A percentile compares a stretch with the other conserved stretches of the same genome.
Evolutionary conservation across 2,797 vertebrate species (phyloP).

Genomic region (Anguilla marmorata): DNA sequence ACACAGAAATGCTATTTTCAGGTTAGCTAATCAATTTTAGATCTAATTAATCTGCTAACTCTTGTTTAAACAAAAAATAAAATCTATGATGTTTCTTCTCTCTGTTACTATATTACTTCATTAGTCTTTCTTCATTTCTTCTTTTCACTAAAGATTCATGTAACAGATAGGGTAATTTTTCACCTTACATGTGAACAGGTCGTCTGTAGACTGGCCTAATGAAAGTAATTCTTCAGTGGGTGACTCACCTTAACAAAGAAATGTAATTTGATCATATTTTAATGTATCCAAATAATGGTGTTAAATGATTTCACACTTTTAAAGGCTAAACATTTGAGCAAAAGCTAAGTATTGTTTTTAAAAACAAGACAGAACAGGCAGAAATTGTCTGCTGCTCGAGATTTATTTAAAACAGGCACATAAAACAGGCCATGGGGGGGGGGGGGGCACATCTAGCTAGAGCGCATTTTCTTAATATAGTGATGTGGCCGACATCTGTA

Average conservation of each 20-base stretch:
- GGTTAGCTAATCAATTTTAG: background rate
- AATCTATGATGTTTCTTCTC: background rate
- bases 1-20: background rate
- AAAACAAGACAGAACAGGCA: background rate
- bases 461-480: background rate
- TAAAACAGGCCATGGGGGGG: background rate
- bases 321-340: background rate
- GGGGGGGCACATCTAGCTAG: background rate
- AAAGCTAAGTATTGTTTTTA: background rate
- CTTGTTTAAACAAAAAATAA: background rate
- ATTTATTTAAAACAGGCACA: background rate
- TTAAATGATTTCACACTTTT: background rate
- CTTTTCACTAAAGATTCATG: background rate
- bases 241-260: background rate
- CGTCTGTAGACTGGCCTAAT: background rate
- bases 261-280: background rate
- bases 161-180: slow-evolving; percentile 16
- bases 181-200: background rate
- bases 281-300: background rate
- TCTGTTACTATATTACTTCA: background rate
- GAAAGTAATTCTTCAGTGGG: background rate
- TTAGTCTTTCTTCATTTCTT: slow-evolving; percentile 1
- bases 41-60: background rate
- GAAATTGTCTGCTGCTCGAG: background rate
- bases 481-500: background rate